Base-by-base conservation (phyloP, 2,113 vertebrate species). In the Hoplias malabaricus region DNA sequence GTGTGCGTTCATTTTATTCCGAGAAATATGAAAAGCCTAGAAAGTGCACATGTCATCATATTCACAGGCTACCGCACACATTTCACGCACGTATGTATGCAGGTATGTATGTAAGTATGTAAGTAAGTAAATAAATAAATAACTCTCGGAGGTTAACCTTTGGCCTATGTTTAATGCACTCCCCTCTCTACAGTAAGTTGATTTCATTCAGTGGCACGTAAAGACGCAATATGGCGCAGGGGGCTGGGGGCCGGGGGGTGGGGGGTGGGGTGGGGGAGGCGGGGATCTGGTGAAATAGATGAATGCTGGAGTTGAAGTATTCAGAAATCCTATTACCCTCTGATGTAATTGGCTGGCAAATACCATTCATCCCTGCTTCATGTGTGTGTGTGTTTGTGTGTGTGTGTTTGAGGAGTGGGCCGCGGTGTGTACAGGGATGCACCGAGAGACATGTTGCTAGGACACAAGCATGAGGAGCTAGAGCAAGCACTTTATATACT, bases 361-460 rank as follows among this genome's bases (percentile, higher is more conserved):
- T 77, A 80, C 75, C 66, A 81, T 84, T 71, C 68, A 84, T 81
- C 78, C 46, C n/a, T 62, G 61, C 54, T 53, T 63, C 29, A 23
- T 8, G n/a, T 53, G 48, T n/a, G 19, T 43, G 42, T 43, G 33
- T 57, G 25, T 43, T n/a, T n/a, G 42, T 43, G 42, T 43, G 42
- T 43, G 69, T 66, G 34, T 68, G 25, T 34, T 31, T 69, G 34
- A 8, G 25, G 71, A 77, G 53, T 38, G 73, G 48, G 62, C 61
- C 25, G 43, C 56, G 50, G 62, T 74, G 56, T 73, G 68, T 77
- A 73, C 34, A 75, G 61, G 74, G 54, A 84, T 85, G 77, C 79
- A 67, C 66, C 70, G 63, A 85, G 68, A 82, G 77, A 86, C 81
- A 79, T 78, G 85, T 89, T 89, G 88, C 84, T 88, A 88, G 78